Evolutionary conservation across 2,113 vertebrate genomes (phyloP).

Genomic region (Sterna hirundo): DNA sequence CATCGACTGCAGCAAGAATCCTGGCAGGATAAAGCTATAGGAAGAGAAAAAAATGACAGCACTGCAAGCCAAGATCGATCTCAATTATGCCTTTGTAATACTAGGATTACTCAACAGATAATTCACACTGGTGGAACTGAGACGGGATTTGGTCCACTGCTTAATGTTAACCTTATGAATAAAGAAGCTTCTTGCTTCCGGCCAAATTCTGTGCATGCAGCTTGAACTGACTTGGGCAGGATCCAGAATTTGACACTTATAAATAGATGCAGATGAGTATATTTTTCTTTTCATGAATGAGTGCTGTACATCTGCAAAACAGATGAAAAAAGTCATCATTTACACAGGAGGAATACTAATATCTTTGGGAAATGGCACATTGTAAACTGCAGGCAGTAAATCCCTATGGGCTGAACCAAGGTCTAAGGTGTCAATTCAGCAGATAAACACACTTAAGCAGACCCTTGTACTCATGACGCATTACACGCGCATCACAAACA

Average conservation of each 20-base stretch:
- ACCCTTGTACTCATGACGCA: not conserved
- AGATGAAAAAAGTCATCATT: not conserved
- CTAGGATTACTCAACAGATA: constrained; percentile 27
- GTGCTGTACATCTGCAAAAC: constrained; percentile 1
- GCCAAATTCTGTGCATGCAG: constrained; percentile 29
- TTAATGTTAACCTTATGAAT: constrained; percentile 34
- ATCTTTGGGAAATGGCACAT: not conserved
- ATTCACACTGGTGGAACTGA: constrained; percentile 23
- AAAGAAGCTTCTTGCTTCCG: constrained; percentile 29
- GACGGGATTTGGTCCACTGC: constrained; percentile 19
- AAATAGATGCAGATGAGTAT: constrained; percentile 38
- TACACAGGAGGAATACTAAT: not conserved
- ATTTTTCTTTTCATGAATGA: constrained; percentile 41
- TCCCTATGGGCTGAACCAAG: not conserved
- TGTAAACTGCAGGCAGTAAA: not conserved
- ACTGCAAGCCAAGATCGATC: not conserved
- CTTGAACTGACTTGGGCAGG: constrained; percentile 1
- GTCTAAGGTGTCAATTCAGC: not conserved
- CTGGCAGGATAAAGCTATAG: not conserved
- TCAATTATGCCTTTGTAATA: constrained; percentile 16
- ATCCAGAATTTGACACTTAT: constrained; percentile 19
- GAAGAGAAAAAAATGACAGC: not conserved
- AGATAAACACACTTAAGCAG: not conserved
- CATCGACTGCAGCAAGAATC: not conserved
- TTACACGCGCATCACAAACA: not conserved